A percentile compares a stretch with the other conserved stretches of the same genome.
phyloP scores from a whole-genome alignment of 2,797 vertebrate genomes.

The Trematomus bernacchii region DNA sequence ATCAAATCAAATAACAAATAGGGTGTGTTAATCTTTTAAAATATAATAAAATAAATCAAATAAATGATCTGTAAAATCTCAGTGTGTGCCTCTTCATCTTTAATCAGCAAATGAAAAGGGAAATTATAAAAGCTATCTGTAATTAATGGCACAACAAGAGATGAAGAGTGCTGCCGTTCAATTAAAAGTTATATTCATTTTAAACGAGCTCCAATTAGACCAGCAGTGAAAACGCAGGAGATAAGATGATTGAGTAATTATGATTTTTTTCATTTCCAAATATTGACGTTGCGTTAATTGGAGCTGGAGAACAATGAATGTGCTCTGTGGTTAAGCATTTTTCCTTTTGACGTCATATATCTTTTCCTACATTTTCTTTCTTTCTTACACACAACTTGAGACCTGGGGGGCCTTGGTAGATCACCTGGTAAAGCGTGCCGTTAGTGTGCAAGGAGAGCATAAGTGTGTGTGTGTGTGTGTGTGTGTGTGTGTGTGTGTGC shows the following conservation, averaged over 20 bases:
- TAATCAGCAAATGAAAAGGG: constrained; percentile 56
- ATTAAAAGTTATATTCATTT: constrained; percentile 85
- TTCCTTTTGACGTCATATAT: constrained; percentile 1
- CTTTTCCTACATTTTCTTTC: background rate
- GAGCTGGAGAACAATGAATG: constrained; percentile 67
- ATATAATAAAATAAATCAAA: constrained; percentile 48
- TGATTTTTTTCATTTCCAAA: constrained; percentile 72
- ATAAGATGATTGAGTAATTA: constrained; percentile 83
- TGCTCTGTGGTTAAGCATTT: constrained; percentile 1
- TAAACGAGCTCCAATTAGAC: constrained; percentile 82
- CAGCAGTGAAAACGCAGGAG: constrained; percentile 74
- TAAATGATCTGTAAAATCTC: constrained; percentile 48
- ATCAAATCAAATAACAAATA: constrained; percentile 10
- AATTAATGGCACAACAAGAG: constrained; percentile 80
- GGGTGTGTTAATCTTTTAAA: constrained; percentile 32
- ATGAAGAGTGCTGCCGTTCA: constrained; percentile 72
- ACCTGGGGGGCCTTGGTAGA: too few species aligned
- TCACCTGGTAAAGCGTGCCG: too few species aligned
- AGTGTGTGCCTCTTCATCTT: constrained; percentile 51
- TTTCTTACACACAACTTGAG: background rate
- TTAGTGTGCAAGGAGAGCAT: too few species aligned
- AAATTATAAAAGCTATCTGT: constrained; percentile 70
- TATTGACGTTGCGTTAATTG: constrained; percentile 79
- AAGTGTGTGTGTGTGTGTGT: too few species aligned
- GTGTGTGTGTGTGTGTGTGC: background rate